Percentiles rank a stretch among this genome's conserved stretches.
phyloP scores from a whole-genome alignment of 2,888 invertebrate genomes.

The Orchestes rusci region DNA sequence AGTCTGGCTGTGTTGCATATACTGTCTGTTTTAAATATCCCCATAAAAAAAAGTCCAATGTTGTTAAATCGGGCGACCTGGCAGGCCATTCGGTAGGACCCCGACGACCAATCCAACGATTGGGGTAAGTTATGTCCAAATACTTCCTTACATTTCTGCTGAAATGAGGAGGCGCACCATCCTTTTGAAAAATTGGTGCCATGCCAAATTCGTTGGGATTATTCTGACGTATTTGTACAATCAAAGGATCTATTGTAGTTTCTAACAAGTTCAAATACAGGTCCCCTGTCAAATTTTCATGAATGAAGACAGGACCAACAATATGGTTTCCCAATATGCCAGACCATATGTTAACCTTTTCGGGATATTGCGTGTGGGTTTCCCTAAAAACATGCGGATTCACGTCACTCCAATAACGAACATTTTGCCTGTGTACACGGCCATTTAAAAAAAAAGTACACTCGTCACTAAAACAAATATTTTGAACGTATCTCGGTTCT shows the following conservation, averaged over 20 bases:
- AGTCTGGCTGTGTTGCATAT: background rate
- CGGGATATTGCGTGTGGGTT: slow-evolving; percentile 2
- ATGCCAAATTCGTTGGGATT: background rate
- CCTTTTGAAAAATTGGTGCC: background rate
- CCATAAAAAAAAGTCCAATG: slow-evolving; percentile 4
- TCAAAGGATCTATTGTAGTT: background rate
- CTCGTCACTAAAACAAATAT: slow-evolving; percentile 5
- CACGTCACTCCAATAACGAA: background rate
- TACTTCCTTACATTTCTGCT: background rate
- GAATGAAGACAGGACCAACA: background rate
- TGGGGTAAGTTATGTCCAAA: background rate
- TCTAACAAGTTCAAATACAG: background rate
- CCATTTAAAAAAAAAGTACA: slow-evolving; percentile 6
- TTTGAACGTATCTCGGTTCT: background rate
- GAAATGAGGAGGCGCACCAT: background rate
- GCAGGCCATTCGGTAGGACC: slow-evolving; percentile 3
- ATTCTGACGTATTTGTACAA: background rate
- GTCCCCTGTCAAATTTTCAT: background rate
- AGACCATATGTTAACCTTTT: background rate
- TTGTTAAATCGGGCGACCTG: slow-evolving; percentile 1
- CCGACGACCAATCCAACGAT: slow-evolving; percentile 3
- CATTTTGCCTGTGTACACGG: background rate
- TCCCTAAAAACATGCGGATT: slow-evolving; percentile 3
- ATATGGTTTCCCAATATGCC: slow-evolving; percentile 1
- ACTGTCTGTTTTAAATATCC: slow-evolving; percentile 1